Evolutionary conservation across 2,113 vertebrate species (phyloP), one percentile per base, ranked within the genome.

Genomic region (Anthoscopus minutus): DNA sequence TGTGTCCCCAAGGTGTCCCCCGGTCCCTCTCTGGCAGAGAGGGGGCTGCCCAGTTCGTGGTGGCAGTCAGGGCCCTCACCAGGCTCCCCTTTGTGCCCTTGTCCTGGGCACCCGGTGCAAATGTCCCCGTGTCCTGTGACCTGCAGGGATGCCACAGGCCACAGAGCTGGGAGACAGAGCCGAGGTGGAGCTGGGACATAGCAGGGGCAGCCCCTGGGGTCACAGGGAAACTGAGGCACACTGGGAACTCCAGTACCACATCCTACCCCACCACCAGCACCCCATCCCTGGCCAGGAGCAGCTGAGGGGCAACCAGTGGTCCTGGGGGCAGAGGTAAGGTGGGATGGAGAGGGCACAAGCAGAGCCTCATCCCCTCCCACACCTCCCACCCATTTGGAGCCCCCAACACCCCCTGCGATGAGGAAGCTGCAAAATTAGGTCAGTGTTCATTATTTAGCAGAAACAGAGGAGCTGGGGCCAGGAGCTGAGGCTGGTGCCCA

Each of bases 361-460:
- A 4, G 8, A 76, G 20, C 21, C 35, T 48, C 84, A 38, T 35
- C 24, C 12, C 24, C 33, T 25, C 40, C 67, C 50, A 4, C 33
- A 47, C 13, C 7, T 8, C 42, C 7, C 24, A n/a, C 47, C 19
- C 15, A 30, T 60, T 60, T 30, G 33, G 79, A 76, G 22, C 48
- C 64, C 64, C 35, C 28, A 51, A 21, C 15, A 13, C 15, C 23
- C 33, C 80, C 42, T 9, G 2, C 6, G 1, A 69, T 15, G 10
- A 72, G 58, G 51, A 88, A 94, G 92, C 92, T 54, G 69, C 57
- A 80, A 71, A 92, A 89, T 95, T 84, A 76, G 88, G 88, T 89
- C 94, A 84, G 73, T 69, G 8, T 82, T 78, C 30, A 53, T 89
- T 94, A 87, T 92, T 92, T 90, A 87, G 72, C 64, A 54, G 40